phyloP scores from a whole-genome alignment of 2,113 vertebrate genomes.

The Charina bottae region DNA sequence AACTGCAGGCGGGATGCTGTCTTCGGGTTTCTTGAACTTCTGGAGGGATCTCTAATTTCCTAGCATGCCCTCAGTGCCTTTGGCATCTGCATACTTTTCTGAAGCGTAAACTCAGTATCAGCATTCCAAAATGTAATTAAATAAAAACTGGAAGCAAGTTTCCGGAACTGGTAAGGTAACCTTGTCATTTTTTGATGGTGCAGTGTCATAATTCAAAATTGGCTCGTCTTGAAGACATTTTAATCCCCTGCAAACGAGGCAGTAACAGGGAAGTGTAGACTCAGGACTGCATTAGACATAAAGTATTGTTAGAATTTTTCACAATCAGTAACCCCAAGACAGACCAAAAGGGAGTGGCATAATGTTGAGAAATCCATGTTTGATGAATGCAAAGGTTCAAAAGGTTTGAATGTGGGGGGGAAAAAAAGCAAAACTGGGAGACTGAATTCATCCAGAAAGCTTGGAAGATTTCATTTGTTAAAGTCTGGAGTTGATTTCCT shows the following conservation, averaged over 20 bases:
- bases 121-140: constrained; percentile 5
- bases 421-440: too few species aligned
- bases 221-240: neutral
- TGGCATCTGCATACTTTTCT: neutral
- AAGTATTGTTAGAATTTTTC: neutral
- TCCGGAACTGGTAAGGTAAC: constrained; percentile 12
- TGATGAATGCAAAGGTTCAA: neutral
- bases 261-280: neutral
- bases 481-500: too few species aligned
- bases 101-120: neutral
- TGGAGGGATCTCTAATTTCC: neutral
- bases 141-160: constrained; percentile 19
- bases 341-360: neutral
- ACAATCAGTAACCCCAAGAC: neutral
- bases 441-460: too few species aligned
- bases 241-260: constrained; percentile 1
- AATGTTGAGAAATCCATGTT: neutral
- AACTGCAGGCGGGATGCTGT: neutral
- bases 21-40: neutral
- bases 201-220: constrained; percentile 8
- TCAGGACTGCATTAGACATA: neutral
- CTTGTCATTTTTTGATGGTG: neutral
- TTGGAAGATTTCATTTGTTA: too few species aligned
- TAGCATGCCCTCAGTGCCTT: neutral
- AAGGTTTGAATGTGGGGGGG: neutral